Percentiles rank a stretch among this genome's conserved stretches.
Conservation (phyloP, 2,888 invertebrate species). For the Dromius quadrimaculatus region DNA sequence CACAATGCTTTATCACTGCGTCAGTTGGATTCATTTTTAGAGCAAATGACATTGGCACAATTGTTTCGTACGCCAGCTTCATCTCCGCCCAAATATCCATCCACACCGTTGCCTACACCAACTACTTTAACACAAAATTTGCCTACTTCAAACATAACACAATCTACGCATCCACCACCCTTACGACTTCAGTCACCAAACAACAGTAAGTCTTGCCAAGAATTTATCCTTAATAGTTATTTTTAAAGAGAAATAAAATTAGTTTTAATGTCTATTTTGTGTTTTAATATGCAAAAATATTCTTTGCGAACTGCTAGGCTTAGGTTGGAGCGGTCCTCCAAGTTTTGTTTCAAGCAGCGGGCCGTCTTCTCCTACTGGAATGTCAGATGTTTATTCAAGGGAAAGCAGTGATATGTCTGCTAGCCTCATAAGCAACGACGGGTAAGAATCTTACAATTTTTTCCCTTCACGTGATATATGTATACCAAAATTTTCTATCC, state of each 20-base stretch:
- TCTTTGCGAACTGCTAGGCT: slow-evolving; percentile 61
- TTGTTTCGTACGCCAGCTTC: slow-evolving; percentile 80
- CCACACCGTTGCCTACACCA: slow-evolving; percentile 68
- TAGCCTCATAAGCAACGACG: slow-evolving; percentile 74
- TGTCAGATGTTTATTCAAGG: slow-evolving; percentile 71
- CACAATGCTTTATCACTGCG: slow-evolving; percentile 96
- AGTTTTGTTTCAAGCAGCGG: slow-evolving; percentile 84
- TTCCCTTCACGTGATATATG: too few species aligned
- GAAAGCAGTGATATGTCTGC: slow-evolving; percentile 75
- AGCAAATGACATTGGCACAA: slow-evolving; percentile 84
- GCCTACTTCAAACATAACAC: slow-evolving; percentile 51
- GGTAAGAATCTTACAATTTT: slow-evolving; percentile 64
- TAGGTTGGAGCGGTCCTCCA: slow-evolving; percentile 88
- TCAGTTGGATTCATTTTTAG: slow-evolving; percentile 91
- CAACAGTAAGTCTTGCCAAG: slow-evolving; percentile 65
- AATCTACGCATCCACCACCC: slow-evolving; percentile 58
- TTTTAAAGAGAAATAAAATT: too few species aligned
- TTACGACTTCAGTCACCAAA: slow-evolving; percentile 67
- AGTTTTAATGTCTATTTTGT: too few species aligned
- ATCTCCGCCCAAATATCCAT: slow-evolving; percentile 76
- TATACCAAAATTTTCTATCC: too few species aligned
- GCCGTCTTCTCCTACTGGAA: slow-evolving; percentile 85
- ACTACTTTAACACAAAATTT: slow-evolving; percentile 60
- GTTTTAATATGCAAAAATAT: too few species aligned
- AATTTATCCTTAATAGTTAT: not conserved